Evolutionary conservation across 1,140 invertebrate species (phyloP).

Genomic region (Zaprionus ornatus): DNA sequence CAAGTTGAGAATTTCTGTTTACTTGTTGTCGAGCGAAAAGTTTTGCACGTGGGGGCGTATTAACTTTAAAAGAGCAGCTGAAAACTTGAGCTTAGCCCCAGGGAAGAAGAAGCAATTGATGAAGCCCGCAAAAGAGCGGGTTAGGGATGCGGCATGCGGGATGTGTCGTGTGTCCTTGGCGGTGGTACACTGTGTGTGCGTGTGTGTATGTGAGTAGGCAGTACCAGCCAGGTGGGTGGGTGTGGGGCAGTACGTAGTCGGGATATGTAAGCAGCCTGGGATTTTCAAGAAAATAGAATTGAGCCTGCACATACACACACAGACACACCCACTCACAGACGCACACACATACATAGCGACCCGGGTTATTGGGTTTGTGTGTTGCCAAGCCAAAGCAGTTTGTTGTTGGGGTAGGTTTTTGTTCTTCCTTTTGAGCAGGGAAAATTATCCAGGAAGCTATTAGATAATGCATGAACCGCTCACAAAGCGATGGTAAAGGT

Average conservation of each 20-base stretch:
- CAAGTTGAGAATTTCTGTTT: conserved; percentile 46
- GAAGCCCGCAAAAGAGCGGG: not conserved
- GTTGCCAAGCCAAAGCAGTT: conserved; percentile 50
- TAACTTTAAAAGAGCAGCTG: conserved; percentile 54
- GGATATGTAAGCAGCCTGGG: conserved; percentile 49
- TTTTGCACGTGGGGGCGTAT: conserved; percentile 35
- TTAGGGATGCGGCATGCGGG: conserved; percentile 32
- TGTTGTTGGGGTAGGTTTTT: conserved; percentile 84
- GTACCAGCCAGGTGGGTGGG: not conserved
- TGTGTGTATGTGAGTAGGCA: not conserved
- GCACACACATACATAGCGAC: conserved; percentile 12
- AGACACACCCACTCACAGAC: conserved; percentile 9
- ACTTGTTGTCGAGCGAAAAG: conserved; percentile 46
- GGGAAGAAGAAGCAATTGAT: conserved; percentile 14
- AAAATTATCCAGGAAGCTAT: conserved; percentile 64
- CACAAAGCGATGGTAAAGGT: not conserved
- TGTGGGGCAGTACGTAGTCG: not conserved
- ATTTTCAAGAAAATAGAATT: conserved; percentile 65
- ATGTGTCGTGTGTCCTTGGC: conserved; percentile 61
- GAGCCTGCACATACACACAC: conserved; percentile 40
- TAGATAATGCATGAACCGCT: conserved; percentile 62
- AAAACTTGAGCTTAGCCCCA: conserved; percentile 44
- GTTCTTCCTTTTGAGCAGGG: conserved; percentile 51
- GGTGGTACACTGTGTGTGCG: conserved; percentile 41
- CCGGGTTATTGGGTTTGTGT: conserved; percentile 11